Evolutionary conservation across 2,888 invertebrate species (phyloP).

Genomic region (Gasteruption jaculator): DNA sequence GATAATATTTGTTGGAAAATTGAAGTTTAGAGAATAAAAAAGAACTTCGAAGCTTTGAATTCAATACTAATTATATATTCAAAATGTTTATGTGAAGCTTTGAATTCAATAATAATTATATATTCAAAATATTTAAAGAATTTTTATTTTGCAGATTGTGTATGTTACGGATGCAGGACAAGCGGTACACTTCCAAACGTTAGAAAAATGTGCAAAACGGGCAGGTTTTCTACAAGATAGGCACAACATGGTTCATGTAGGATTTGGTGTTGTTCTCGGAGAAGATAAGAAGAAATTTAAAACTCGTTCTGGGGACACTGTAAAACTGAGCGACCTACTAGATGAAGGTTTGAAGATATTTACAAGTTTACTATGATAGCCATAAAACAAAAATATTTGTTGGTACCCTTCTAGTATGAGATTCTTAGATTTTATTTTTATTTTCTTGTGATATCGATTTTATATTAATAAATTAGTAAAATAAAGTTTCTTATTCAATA

Average conservation of each 20-base stretch:
- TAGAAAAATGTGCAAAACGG: constrained; percentile 76
- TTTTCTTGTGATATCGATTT: too few species aligned
- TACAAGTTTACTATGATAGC: too few species aligned
- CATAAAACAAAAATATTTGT: too few species aligned
- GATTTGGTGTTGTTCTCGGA: constrained; percentile 95
- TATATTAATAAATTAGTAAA: too few species aligned
- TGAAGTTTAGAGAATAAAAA: too few species aligned
- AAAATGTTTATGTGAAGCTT: background rate
- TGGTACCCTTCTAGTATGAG: too few species aligned
- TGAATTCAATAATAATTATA: background rate
- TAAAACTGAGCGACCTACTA: constrained; percentile 79
- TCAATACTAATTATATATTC: background rate
- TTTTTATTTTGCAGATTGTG: constrained; percentile 35
- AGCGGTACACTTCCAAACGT: constrained; percentile 66
- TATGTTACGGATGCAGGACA: constrained; percentile 91
- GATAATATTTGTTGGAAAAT: too few species aligned
- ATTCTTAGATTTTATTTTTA: too few species aligned
- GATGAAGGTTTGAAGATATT: too few species aligned
- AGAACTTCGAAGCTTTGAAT: constrained; percentile 6
- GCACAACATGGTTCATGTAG: constrained; percentile 82
- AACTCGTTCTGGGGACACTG: constrained; percentile 94
- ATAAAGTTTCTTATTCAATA: too few species aligned
- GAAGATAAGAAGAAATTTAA: constrained; percentile 99
- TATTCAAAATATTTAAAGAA: too few species aligned
- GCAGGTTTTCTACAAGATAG: constrained; percentile 66